Evolutionary conservation across 2,797 vertebrate genomes (phyloP).

Genomic region (Microchirus variegatus): DNA sequence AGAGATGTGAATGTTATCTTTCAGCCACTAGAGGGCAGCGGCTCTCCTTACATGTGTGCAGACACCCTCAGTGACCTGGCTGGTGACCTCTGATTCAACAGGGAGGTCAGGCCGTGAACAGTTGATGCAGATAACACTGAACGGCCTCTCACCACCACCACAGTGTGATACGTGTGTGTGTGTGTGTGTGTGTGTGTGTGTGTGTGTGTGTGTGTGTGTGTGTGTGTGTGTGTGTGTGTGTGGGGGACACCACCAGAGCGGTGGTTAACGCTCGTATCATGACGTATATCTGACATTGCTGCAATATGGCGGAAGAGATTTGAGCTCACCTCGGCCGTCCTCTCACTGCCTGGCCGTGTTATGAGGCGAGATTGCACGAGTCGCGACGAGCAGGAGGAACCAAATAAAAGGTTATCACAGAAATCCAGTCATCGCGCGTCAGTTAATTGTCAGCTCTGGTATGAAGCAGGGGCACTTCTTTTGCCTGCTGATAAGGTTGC

Average conservation of each 20-base stretch:
- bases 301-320: conserved; percentile 68
- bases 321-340: conserved; percentile 63
- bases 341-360: conserved; percentile 34
- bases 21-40: conserved; percentile 67
- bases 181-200: too few relatives aligned
- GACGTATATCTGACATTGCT: conserved; percentile 37
- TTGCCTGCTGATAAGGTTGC: conserved; percentile 78
- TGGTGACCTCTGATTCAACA: conserved; percentile 57
- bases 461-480: conserved; percentile 67
- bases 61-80: conserved; percentile 46
- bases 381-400: conserved; percentile 35
- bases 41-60: conserved; percentile 14
- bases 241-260: neutral
- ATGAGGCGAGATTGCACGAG: conserved; percentile 56
- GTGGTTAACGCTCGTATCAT: conserved; percentile 35
- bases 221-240: neutral
- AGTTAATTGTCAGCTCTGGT: conserved; percentile 78
- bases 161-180: conserved; percentile 15
- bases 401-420: conserved; percentile 80
- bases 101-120: conserved; percentile 9
- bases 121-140: conserved; percentile 26
- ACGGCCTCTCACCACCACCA: conserved; percentile 27
- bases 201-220: too few relatives aligned
- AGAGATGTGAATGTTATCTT: neutral
- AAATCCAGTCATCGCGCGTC: conserved; percentile 78